phyloP scores from a whole-genome alignment of 2,113 vertebrate genomes.

The Pungitius pungitius region DNA sequence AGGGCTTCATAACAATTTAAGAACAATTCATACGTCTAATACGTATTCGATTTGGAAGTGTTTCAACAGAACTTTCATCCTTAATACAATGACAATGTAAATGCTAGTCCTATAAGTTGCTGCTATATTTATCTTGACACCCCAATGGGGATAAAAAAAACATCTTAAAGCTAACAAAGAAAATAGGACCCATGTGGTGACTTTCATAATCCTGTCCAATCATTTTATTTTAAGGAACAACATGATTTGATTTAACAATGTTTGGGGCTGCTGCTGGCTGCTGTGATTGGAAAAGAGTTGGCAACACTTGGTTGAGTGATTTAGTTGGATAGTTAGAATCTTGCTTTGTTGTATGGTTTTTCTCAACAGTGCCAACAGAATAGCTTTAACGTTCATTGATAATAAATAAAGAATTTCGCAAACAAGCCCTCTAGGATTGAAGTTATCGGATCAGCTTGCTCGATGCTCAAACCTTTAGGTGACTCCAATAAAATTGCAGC shows the following conservation, averaged over 20 bases:
- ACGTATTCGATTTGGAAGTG: not conserved
- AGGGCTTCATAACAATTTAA: not conserved
- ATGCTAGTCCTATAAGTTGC: no score
- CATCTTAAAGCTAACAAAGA: not conserved
- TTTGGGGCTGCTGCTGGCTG: not conserved
- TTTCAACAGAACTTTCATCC: not conserved
- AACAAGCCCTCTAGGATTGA: conserved; percentile 15
- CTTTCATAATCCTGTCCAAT: not conserved
- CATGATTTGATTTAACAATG: not conserved
- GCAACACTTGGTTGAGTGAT: not conserved
- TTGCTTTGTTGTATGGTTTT: not conserved
- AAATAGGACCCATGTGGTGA: not conserved
- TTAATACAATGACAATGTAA: not conserved
- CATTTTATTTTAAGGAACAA: not conserved
- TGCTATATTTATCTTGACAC: not conserved
- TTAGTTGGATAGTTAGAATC: not conserved
- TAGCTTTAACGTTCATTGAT: conserved; percentile 22
- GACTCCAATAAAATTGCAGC: not conserved
- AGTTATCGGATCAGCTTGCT: conserved; percentile 2
- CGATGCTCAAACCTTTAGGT: not conserved
- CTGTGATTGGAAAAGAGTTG: not conserved
- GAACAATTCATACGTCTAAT: not conserved
- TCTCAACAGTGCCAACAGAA: not conserved
- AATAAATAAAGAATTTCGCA: conserved; percentile 17
- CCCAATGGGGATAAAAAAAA: not conserved